phyloP scores from a whole-genome alignment of 2,888 invertebrate species.

The Sminthurides aquaticus region DNA sequence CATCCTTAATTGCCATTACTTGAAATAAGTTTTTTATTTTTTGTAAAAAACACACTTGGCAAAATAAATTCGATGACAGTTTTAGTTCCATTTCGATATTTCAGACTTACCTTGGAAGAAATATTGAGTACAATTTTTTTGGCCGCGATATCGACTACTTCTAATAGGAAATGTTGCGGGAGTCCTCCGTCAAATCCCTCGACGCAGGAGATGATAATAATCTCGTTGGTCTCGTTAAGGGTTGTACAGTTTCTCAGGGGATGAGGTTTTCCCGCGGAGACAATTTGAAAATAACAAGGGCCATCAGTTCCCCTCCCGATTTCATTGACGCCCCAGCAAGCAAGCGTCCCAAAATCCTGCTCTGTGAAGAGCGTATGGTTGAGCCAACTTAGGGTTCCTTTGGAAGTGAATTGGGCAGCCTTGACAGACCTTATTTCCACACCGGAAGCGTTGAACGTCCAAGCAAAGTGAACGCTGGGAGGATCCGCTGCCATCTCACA shows the following conservation, averaged over 20 bases:
- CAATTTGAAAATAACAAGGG: conserved; percentile 76
- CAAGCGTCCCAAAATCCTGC: conserved; percentile 76
- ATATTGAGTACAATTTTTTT: conserved; percentile 59
- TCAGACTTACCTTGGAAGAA: conserved; percentile 47
- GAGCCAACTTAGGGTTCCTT: conserved; percentile 62
- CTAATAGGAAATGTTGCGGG: conserved; percentile 77
- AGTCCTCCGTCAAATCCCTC: conserved; percentile 68
- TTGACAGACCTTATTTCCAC: conserved; percentile 57
- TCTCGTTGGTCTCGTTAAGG: conserved; percentile 76
- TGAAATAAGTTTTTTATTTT: too few relatives aligned
- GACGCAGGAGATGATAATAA: conserved; percentile 74
- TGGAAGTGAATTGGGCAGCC: conserved; percentile 52
- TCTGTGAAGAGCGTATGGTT: conserved; percentile 81
- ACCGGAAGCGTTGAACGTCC: conserved; percentile 88
- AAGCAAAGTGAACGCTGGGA: conserved; percentile 62
- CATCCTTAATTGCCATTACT: too few relatives aligned
- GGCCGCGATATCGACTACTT: conserved; percentile 65
- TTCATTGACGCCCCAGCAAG: conserved; percentile 76
- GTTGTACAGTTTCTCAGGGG: conserved; percentile 81
- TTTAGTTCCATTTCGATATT: too few relatives aligned
- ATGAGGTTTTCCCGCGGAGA: conserved; percentile 67
- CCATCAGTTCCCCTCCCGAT: conserved; percentile 70
- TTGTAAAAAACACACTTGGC: too few relatives aligned
- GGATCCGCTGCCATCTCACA: conserved; percentile 86
- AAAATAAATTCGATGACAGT: too few relatives aligned